Evolutionary conservation across 2,888 invertebrate genomes (phyloP).

Genomic region (Trisateles emortualis): DNA sequence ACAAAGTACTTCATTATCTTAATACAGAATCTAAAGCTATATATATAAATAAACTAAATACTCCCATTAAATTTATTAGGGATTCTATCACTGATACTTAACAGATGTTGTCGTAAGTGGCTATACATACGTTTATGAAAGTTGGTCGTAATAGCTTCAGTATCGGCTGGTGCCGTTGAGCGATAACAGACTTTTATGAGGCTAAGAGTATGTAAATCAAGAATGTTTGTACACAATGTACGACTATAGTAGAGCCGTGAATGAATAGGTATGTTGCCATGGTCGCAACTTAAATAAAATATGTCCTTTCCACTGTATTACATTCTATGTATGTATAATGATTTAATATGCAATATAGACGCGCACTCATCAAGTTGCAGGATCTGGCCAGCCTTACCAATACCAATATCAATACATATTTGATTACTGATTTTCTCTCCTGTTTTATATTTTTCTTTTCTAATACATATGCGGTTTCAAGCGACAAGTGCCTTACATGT

Average conservation of each 20-base stretch:
- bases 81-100: conserved; percentile 49
- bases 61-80: conserved; percentile 49
- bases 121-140: conserved; percentile 35
- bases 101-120: conserved; percentile 41
- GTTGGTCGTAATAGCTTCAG: conserved; percentile 37
- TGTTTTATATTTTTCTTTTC: no score
- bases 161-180: conserved; percentile 53
- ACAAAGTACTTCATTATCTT: conserved; percentile 34
- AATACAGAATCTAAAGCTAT: conserved; percentile 48
- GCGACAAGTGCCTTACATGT: neutral
- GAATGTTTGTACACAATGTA: conserved; percentile 36
- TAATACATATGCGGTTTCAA: neutral
- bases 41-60: conserved; percentile 44
- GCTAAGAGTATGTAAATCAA: conserved; percentile 49
- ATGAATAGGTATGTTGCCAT: neutral
- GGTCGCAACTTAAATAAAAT: neutral
- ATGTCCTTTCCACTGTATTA: neutral
- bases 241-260: conserved; percentile 10
- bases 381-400: no score
- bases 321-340: no score
- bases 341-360: no score
- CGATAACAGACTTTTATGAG: conserved; percentile 69
- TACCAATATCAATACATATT: no score
- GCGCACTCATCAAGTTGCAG: no score
- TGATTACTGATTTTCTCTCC: no score